Base-by-base conservation (phyloP, 2,888 invertebrate species). In the Trichopria drosophilae region DNA sequence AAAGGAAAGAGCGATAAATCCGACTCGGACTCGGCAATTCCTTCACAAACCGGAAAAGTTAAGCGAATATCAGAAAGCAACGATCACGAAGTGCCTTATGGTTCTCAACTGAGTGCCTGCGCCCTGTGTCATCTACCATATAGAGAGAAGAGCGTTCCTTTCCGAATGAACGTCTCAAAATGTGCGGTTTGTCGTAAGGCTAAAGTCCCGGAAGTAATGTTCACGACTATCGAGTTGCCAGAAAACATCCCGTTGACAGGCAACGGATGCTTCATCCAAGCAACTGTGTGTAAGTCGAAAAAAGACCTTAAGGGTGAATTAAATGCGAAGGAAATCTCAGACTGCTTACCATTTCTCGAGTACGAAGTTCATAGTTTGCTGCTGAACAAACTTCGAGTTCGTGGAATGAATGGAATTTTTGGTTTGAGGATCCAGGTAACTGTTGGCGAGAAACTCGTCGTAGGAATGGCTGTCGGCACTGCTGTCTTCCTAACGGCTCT, bases 351-450 rank as follows among this genome's bases (percentile, higher is more conserved):
- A 0, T 97, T 97, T 78, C 77, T 97, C 45, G 97, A 98, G 75
- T 97, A 96, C 73, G 96, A 98, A 73, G 79, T 98, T 36, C 95
- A 98, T 76, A 85, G 92, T 53, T 83, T 95, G 60, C 78, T 97
- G 26, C 82, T 95, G 2, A 93, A 93, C 68, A 96, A 95, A 72
- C 78, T 97, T 3, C 86, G 90, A 75, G 89, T 95, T 58, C 92
- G 92, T 76, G 95, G 94, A 6, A 95, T 96, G 84, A 98, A 97
- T 78, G 90, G 93, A 4, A 79, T 96, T 44, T 96, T 96, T 77
- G 90, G 91, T 0, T 79, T 97, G 6, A 87, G 86, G 68, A 81
- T 84, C 54, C 76, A 79, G 53, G 78, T 80, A 18, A 78, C 91
- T 0, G 83, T 96, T 41, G 95, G 96, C 3, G 95, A 95, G 69